These are phyloP conservation scores for Drosophila pallidifrons DNA, from an alignment of 1,140 invertebrate genomes.

Conservation along the genomic window DNA sequence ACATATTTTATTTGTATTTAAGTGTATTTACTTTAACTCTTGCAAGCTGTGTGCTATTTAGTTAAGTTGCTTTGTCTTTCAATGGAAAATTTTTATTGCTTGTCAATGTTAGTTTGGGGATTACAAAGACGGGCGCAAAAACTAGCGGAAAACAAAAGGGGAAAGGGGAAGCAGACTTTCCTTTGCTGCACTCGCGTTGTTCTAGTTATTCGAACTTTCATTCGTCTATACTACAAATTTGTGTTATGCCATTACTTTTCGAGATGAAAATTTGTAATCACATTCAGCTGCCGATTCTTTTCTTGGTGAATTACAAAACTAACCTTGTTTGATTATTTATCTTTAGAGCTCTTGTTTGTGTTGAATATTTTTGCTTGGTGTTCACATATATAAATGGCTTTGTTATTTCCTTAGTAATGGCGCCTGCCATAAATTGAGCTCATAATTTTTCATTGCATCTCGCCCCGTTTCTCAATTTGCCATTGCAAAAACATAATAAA, in stretches of 20 bases:
- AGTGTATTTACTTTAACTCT: constrained; percentile 68
- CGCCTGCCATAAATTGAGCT: constrained; percentile 70
- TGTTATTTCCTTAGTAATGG: constrained; percentile 64
- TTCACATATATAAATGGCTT: constrained; percentile 50
- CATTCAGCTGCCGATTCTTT: constrained; percentile 22
- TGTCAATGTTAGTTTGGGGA: constrained; percentile 47
- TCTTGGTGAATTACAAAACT: constrained; percentile 19
- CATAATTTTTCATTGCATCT: constrained; percentile 73
- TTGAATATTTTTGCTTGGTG: constrained; percentile 11
- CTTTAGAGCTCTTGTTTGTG: background rate
- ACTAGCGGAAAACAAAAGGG: background rate
- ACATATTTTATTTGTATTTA: constrained; percentile 71
- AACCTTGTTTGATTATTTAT: constrained; percentile 36
- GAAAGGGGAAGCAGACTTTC: constrained; percentile 5
- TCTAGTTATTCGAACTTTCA: background rate
- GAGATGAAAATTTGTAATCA: constrained; percentile 21
- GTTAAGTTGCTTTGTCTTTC: constrained; percentile 58
- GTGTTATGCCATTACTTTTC: background rate
- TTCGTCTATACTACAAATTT: background rate
- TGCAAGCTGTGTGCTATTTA: constrained; percentile 68
- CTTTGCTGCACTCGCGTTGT: background rate
- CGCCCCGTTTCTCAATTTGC: constrained; percentile 29
- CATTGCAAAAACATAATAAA: constrained; percentile 70
- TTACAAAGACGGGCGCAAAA: background rate
- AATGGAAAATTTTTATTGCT: constrained; percentile 67